A percentile compares a stretch with the other conserved stretches of the same genome.
phyloP scores from a whole-genome alignment of 2,113 vertebrate species.

The Podocnemis expansa region DNA sequence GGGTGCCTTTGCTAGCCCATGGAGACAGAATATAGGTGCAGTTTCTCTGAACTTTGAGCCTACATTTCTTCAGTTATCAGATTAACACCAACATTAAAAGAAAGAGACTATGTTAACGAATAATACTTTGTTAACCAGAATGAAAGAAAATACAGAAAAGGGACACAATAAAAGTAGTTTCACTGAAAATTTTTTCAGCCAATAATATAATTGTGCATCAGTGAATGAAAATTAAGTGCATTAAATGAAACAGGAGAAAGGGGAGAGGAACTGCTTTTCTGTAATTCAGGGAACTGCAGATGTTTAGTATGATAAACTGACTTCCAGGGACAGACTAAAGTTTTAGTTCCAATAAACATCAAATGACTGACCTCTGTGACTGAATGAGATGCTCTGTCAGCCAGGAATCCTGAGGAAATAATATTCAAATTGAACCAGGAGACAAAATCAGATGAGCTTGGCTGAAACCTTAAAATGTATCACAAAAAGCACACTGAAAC shows the following conservation, averaged over 20 bases:
- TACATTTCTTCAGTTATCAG: not conserved
- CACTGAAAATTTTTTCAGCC: not conserved
- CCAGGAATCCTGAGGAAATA: not conserved
- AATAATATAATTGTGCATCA: not conserved
- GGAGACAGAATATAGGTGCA: too few relatives aligned
- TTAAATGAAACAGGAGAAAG: not conserved
- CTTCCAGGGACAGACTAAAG: not conserved
- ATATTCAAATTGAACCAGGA: not conserved
- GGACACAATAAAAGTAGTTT: not conserved
- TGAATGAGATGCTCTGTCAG: not conserved
- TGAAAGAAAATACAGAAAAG: not conserved
- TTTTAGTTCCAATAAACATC: not conserved
- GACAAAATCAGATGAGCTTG: not conserved
- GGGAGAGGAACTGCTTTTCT: not conserved
- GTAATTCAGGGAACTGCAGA: not conserved
- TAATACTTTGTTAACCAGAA: not conserved
- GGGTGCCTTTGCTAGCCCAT: too few relatives aligned
- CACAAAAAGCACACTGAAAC: not conserved
- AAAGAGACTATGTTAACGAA: not conserved
- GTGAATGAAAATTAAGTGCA: not conserved
- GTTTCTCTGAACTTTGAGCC: not conserved
- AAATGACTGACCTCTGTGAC: not conserved
- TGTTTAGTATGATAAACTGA: not conserved
- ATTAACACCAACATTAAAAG: not conserved
- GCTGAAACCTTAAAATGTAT: not conserved